Base-by-base conservation (phyloP, 2,113 vertebrate genomes). In the Condylura cristata region DNA sequence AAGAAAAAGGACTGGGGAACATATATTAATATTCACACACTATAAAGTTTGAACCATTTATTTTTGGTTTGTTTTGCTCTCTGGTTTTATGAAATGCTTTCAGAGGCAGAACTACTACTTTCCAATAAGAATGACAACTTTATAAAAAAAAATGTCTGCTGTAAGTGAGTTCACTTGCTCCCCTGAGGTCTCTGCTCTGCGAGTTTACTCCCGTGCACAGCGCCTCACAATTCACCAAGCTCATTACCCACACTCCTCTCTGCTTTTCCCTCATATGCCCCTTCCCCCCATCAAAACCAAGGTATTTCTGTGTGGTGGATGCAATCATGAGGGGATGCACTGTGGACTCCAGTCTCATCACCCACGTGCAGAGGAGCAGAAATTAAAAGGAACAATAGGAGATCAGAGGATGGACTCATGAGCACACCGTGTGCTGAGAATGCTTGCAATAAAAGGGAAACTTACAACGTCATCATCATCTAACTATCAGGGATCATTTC, bases 11-110 rank as follows among this genome's bases (percentile, higher is more conserved):
- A 74, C 53, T 65, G 16, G 26, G 26, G 22, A 41, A 82, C 26
- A 75, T 53, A 32, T 3, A 89, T 26, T 46, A 41, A 89, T 58
- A 63, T 56, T 11, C 75, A 48, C 16, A 84, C 9, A 68, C 3
- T 46, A 63, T 32, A 48, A 17, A 46, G 13, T 20, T 53, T 16
- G 32, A 51, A 61, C 3, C 39, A 39, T 18, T 53, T 26, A 48
- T 60, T 71, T 28, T 11, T 48, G 48, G 56, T 51, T 17, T 81
- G 10, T 70, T 48, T 68, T 84, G 7, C 34, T 61, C 22, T 86
- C 39, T 78, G 22, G 4, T 71, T 83, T 83, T 56, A 26, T 80
- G 30, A 93, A 93, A 85, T 44, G 6, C 7, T 90, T 88, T 91
- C 17, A 26, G 39, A 72, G n/a, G 20, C 4, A 88, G 39, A 76